phyloP scores from a whole-genome alignment of 2,888 invertebrate species.

The Barypeithes pellucidus region DNA sequence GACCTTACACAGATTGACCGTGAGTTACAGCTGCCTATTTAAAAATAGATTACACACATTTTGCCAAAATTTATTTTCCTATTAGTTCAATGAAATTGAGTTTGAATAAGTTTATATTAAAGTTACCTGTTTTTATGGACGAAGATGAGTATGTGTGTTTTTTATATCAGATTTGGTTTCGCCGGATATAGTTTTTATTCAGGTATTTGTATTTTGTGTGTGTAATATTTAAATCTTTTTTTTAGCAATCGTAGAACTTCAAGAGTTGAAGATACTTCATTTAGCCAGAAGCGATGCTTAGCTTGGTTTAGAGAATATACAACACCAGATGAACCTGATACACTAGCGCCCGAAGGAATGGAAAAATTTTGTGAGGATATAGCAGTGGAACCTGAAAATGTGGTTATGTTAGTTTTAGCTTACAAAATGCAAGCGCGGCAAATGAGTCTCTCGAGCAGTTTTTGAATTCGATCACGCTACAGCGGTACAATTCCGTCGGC shows the following conservation, averaged over 20 bases:
- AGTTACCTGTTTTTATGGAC: slow-evolving; percentile 56
- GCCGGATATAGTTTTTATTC: background rate
- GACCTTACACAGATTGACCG: slow-evolving; percentile 46
- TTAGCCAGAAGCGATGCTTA: slow-evolving; percentile 89
- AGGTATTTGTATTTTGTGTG: too few relatives aligned
- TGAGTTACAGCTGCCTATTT: slow-evolving; percentile 45
- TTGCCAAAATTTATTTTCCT: slow-evolving; percentile 42
- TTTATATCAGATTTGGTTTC: slow-evolving; percentile 10
- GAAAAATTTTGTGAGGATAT: slow-evolving; percentile 96
- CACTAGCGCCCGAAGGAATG: slow-evolving; percentile 94
- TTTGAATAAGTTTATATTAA: slow-evolving; percentile 21
- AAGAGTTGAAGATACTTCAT: slow-evolving; percentile 83
- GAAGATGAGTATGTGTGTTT: slow-evolving; percentile 54
- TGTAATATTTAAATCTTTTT: slow-evolving; percentile 14
- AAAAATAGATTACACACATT: slow-evolving; percentile 41
- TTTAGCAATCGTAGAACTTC: slow-evolving; percentile 82
- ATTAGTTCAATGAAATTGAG: slow-evolving; percentile 27
- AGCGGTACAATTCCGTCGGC: too few relatives aligned
- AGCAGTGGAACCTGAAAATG: slow-evolving; percentile 95
- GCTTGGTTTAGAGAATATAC: slow-evolving; percentile 94
- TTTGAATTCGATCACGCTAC: too few relatives aligned
- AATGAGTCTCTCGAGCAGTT: too few relatives aligned
- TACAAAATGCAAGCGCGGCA: slow-evolving; percentile 96
- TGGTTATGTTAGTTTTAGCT: slow-evolving; percentile 88
- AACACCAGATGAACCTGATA: slow-evolving; percentile 84